Evolutionary conservation across 1,140 invertebrate species (phyloP), one percentile per base, ranked within the genome.

Genomic region (Panulirus ornatus): DNA sequence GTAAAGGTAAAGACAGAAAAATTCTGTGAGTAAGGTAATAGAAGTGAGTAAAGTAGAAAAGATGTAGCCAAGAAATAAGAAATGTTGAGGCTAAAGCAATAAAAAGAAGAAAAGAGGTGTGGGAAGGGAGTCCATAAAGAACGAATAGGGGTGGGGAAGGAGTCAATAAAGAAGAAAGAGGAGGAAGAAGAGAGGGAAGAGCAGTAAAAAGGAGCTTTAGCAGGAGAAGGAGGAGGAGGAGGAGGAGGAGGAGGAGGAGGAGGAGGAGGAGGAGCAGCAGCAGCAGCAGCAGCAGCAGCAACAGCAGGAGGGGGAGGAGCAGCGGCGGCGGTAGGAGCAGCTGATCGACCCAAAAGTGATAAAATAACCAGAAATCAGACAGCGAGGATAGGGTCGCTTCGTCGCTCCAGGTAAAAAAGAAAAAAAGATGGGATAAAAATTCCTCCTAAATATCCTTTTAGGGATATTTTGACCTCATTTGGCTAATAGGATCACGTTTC

Each of bases 311-410:
- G 3, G 16, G 8, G 27, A 75, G 36, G 8, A 36, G 78, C 40
- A 81, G 40, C 73, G 40, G 40, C 40, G n/a, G 34, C 38, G 27
- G 36, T 75, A 75, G n/a, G n/a, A n/a, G n/a, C n/a, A n/a, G n/a
- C n/a, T n/a, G n/a, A n/a, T n/a, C n/a, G n/a, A n/a, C n/a, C n/a
- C n/a, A n/a, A n/a, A n/a, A n/a, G n/a, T n/a, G n/a, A n/a, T n/a
- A n/a, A n/a, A n/a, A n/a, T n/a, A n/a, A n/a, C n/a, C n/a, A n/a
- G n/a, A n/a, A n/a, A n/a, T n/a, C n/a, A n/a, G n/a, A n/a, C n/a
- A n/a, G n/a, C n/a, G n/a, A n/a, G n/a, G n/a, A n/a, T n/a, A n/a
- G n/a, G n/a, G n/a, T n/a, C n/a, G n/a, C n/a, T n/a, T n/a, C n/a
- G n/a, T n/a, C n/a, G n/a, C n/a, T n/a, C n/a, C n/a, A n/a, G n/a